These are phyloP conservation scores for Pseudorectes ferrugineus DNA, from an alignment of 2,113 vertebrate genomes.

Conservation along the genomic window DNA sequence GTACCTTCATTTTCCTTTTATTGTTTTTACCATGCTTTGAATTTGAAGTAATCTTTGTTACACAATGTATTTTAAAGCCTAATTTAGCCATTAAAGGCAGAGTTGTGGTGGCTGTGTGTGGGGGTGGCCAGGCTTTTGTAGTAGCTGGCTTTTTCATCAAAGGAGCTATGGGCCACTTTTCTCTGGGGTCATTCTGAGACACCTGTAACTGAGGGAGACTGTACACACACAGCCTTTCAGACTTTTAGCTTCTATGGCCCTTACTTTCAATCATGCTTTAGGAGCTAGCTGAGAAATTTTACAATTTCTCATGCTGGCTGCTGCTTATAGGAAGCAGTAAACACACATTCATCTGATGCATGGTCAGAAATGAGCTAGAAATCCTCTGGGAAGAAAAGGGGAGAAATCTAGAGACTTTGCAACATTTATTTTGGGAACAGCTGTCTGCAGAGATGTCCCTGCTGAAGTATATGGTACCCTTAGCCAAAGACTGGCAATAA, in stretches of 20 bases:
- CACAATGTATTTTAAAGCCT: neutral
- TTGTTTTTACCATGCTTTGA: neutral
- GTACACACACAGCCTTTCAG: neutral
- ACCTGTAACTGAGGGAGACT: neutral
- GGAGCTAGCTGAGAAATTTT: neutral
- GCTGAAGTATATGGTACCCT: neutral
- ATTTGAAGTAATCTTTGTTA: neutral
- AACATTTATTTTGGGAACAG: slow-evolving; percentile 20
- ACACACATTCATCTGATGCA: neutral
- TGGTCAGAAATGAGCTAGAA: slow-evolving; percentile 10
- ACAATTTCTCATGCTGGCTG: neutral
- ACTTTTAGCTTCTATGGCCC: neutral
- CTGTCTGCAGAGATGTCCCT: slow-evolving; percentile 1
- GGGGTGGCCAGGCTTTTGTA: neutral
- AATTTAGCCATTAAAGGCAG: neutral
- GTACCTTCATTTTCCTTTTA: neutral
- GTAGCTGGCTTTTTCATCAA: neutral
- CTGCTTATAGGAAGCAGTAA: slow-evolving; percentile 1
- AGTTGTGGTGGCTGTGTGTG: neutral
- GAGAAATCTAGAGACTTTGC: neutral
- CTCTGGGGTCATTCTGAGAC: neutral
- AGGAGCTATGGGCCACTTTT: neutral
- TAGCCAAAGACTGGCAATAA: slow-evolving; percentile 6
- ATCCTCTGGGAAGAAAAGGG: neutral
- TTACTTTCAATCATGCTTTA: neutral